Percentiles rank a stretch among this genome's conserved stretches.
Conservation (phyloP, 2,113 vertebrate genomes). For the Antigone vipio region DNA sequence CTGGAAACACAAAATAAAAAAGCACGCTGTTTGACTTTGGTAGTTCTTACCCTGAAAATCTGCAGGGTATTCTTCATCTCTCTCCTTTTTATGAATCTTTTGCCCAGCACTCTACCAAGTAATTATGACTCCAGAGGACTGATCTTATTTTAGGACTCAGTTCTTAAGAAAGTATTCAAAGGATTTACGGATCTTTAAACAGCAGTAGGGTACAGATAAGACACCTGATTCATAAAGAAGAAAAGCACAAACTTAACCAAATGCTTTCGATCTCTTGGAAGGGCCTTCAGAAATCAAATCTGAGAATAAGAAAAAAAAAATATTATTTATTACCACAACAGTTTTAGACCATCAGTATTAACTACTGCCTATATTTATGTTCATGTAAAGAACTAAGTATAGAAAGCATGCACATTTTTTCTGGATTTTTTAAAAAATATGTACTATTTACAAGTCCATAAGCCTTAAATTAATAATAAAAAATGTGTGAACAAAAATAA, state of each 20-base stretch:
- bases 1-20: background rate
- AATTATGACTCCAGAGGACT: conserved; percentile 43
- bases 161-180: background rate
- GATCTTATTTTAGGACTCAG: conserved; percentile 2
- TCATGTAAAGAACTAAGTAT: background rate
- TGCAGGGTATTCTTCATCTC: background rate
- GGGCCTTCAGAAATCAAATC: background rate
- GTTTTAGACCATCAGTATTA: background rate
- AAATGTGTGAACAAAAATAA: background rate
- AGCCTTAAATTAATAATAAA: background rate
- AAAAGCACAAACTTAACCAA: background rate
- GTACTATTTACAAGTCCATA: background rate
- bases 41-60: background rate
- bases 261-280: background rate
- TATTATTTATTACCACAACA: background rate
- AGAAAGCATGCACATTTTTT: background rate
- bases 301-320: background rate
- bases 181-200: conserved; percentile 2
- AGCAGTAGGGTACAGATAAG: background rate
- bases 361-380: background rate
- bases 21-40: background rate
- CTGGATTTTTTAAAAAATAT: background rate
- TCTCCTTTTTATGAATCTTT: background rate
- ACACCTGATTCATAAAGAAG: background rate
- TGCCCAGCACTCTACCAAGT: background rate